Conservation (phyloP, 2,113 vertebrate species). For the Phoxinus phoxinus region DNA sequence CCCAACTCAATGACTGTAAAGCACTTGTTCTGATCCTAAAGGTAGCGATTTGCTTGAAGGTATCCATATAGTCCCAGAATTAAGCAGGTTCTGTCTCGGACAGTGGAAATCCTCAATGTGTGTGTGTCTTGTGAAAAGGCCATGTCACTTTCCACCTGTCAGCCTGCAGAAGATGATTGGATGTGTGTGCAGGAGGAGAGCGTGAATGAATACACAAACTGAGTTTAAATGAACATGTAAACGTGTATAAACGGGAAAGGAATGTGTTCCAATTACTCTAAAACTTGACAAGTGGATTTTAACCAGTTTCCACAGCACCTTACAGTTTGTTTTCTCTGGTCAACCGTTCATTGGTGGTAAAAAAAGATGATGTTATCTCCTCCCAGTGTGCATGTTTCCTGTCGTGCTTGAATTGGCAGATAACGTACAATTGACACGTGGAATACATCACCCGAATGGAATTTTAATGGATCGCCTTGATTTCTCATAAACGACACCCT, state of each 20-base stretch:
- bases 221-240: slow-evolving; percentile 18
- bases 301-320: slow-evolving; percentile 8
- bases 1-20: slow-evolving; percentile 48
- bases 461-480: slow-evolving; percentile 59
- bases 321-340: background rate
- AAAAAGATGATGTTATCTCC: slow-evolving; percentile 24
- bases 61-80: slow-evolving; percentile 23
- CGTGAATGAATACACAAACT: slow-evolving; percentile 3
- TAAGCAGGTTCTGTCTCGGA: background rate
- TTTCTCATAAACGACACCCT: slow-evolving; percentile 64
- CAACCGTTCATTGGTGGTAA: background rate
- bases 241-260: slow-evolving; percentile 11
- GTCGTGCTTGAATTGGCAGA: slow-evolving; percentile 61
- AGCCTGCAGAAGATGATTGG: slow-evolving; percentile 24
- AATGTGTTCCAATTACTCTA: background rate
- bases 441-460: slow-evolving; percentile 63
- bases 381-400: slow-evolving; percentile 48
- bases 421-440: slow-evolving; percentile 60
- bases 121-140: background rate
- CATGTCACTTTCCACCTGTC: slow-evolving; percentile 41
- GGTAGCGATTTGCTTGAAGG: slow-evolving; percentile 38
- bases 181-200: slow-evolving; percentile 13
- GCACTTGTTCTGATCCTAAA: slow-evolving; percentile 24
- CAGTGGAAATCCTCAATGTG: background rate
- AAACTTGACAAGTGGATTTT: background rate